These are phyloP conservation scores for Damaliscus lunatus DNA, from an alignment of 2,113 vertebrate genomes.

Conservation along the genomic window DNA sequence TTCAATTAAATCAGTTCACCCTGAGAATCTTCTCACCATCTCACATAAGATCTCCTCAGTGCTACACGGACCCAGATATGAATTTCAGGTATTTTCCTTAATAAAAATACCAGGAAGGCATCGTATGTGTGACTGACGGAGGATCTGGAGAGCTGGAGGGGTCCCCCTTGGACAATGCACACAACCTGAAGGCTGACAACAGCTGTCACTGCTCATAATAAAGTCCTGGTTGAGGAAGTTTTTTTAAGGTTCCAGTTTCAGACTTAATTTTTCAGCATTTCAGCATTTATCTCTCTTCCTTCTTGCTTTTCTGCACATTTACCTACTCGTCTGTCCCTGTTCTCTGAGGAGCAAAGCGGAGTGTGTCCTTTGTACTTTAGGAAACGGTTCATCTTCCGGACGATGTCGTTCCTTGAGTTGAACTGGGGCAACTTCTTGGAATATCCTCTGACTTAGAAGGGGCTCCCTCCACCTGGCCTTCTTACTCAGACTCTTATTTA, in stretches of 20 bases:
- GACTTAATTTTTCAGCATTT: no score
- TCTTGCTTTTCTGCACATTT: not conserved
- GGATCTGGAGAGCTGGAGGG: no score
- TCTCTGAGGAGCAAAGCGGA: not conserved
- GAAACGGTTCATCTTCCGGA: not conserved
- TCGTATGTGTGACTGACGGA: not conserved
- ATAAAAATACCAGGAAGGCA: not conserved
- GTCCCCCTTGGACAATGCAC: not conserved
- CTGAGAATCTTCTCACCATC: not conserved
- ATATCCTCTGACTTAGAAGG: not conserved
- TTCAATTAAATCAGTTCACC: not conserved
- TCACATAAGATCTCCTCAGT: not conserved
- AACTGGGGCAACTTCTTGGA: not conserved
- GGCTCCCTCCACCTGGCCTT: not conserved
- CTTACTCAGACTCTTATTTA: not conserved
- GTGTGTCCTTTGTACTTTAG: not conserved
- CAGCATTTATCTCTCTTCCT: no score
- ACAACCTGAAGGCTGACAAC: not conserved
- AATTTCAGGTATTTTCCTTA: slow-evolving; percentile 30
- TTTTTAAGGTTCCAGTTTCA: not conserved
- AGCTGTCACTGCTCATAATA: not conserved
- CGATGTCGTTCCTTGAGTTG: not conserved
- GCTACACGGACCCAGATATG: not conserved
- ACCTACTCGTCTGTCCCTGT: not conserved
- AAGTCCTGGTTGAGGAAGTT: not conserved